Evolutionary conservation across 92 coral and sea anemone species (phyloP), one percentile per base, ranked within the genome.

Genomic region (Porites rus): DNA sequence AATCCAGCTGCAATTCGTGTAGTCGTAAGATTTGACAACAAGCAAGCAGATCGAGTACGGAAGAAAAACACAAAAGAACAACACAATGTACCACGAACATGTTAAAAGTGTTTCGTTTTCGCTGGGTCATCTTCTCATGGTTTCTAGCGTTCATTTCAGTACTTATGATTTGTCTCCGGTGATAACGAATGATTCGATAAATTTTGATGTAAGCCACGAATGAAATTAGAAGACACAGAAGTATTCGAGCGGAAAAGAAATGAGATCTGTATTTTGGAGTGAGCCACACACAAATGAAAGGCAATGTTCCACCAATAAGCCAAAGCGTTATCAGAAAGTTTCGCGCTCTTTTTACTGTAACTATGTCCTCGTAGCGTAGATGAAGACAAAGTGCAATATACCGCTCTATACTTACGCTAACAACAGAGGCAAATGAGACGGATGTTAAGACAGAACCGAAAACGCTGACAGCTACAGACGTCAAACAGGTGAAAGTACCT

Each of bases 381-480:
- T 83, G 87, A 50, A 83, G 73, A 7, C 80, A 62, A 24, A 83
- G 87, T 17, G 87, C 62, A 9, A 83, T 46, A 50, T 62, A 83
- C 24, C 87, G 87, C 51, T 83, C 87, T 14, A 83, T 16, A 5
- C 87, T 83, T 28, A 83, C 74, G 7, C 80, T 78, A 10, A 78
- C 73, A 14, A 83, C 80, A 6, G 78, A 72, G 10, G 62, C 52
- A 21, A 83, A 83, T 2, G 87, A 83, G 6, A 83, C 80, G 46
- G 72, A 74, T 0, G 79, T 54, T 2, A 54, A 54, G 60, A 73
- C 16, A 83, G 22, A 51, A 61, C 50, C 12, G 65, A 8, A 1
- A 51, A 72, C 2, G 72, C 10, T 60, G 63, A 8, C 4, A 51
- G 80, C 87, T 0, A 62, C 80, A 31, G 80, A 3, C 2, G 31